These are phyloP conservation scores for Chouioia cunea DNA, from an alignment of 2,888 invertebrate genomes.

Conservation along the genomic window DNA sequence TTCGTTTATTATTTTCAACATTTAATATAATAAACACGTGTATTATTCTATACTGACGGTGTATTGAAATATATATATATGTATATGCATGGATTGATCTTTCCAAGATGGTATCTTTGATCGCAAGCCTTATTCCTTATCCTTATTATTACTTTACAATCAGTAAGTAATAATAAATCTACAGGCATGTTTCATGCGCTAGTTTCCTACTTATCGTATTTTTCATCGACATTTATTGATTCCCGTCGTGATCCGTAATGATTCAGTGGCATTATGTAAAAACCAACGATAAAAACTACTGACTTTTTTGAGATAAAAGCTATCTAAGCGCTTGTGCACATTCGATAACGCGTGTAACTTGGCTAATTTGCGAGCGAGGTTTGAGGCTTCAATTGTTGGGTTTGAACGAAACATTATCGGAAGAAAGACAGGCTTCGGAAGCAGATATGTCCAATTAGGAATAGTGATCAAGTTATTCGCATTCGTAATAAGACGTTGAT, in stretches of 20 bases:
- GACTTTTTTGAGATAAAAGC: constrained; percentile 15
- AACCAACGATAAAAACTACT: background rate
- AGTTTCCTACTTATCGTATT: background rate
- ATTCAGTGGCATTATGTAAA: constrained; percentile 3
- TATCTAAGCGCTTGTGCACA: background rate
- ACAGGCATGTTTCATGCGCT: no score
- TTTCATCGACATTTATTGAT: constrained; percentile 18
- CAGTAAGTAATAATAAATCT: no score
- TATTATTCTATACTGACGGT: no score
- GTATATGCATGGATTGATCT: background rate
- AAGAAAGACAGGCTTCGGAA: background rate
- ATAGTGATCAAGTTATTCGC: background rate
- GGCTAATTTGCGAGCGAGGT: background rate
- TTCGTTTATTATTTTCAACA: no score
- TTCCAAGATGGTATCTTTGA: background rate
- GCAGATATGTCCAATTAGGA: background rate
- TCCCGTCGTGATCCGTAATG: constrained; percentile 1
- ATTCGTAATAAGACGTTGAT: background rate
- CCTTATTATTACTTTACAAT: background rate
- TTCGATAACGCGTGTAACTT: constrained; percentile 12
- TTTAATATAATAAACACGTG: no score
- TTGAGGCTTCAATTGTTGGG: no score
- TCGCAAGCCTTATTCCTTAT: background rate
- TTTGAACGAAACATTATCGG: no score
- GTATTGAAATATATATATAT: no score